Conservation (phyloP, 2,888 invertebrate species). For the Argynnis bischoffii region DNA sequence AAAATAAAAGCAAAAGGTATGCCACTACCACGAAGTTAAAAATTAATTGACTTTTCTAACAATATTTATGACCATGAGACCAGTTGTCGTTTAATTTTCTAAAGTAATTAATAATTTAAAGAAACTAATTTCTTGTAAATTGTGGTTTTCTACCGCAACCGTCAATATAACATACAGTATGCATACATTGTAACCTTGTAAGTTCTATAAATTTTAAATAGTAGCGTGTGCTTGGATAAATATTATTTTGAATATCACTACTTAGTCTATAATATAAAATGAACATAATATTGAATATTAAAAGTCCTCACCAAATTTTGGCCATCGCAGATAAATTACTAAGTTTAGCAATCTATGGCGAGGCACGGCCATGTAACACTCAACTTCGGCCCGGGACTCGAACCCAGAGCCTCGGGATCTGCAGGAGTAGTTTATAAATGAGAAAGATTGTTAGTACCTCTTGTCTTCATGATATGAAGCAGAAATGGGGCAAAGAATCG, state of each 20-base stretch:
- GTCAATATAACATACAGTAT: conserved; percentile 34
- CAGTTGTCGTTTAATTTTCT: conserved; percentile 49
- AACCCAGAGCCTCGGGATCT: no score
- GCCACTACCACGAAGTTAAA: background rate
- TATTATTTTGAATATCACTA: background rate
- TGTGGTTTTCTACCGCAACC: conserved; percentile 54
- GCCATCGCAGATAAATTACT: no score
- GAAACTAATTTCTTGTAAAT: conserved; percentile 52
- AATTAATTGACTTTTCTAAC: background rate
- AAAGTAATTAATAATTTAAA: conserved; percentile 52
- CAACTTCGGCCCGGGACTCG: no score
- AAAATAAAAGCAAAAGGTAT: background rate
- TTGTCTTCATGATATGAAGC: no score
- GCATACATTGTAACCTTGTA: conserved; percentile 33
- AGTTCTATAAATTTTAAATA: conserved; percentile 22
- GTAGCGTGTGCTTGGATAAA: background rate
- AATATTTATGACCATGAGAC: conserved; percentile 7
- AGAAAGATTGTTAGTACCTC: no score
- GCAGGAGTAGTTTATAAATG: no score
- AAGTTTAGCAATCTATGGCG: no score
- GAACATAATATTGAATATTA: background rate
- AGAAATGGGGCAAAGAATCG: no score
- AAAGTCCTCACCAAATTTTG: no score
- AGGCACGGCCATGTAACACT: no score
- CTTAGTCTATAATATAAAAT: background rate